Conservation (phyloP, 2,888 invertebrate genomes). For the Caenorhabditis becei region DNA sequence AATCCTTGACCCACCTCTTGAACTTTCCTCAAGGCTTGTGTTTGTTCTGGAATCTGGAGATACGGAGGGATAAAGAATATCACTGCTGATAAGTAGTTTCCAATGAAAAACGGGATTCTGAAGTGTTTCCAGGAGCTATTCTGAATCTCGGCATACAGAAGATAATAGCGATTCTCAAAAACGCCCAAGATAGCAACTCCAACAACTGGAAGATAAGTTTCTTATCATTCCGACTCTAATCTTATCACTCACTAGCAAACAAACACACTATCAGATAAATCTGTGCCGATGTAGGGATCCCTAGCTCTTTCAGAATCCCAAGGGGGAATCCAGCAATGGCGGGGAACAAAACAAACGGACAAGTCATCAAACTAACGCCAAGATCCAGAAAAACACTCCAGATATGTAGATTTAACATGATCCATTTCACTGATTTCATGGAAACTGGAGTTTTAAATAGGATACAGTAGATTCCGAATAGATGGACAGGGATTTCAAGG, state of each 20-base stretch:
- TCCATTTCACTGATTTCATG: constrained; percentile 38
- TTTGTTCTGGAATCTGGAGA: not conserved
- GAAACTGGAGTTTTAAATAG: constrained; percentile 17
- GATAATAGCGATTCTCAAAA: constrained; percentile 3
- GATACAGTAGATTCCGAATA: constrained; percentile 26
- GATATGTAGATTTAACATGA: constrained; percentile 21
- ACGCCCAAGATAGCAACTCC: not conserved
- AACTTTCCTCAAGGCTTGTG: not conserved
- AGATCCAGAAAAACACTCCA: constrained; percentile 27
- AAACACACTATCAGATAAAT: not conserved
- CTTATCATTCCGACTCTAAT: not conserved
- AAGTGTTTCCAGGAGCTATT: not conserved
- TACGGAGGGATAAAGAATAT: not conserved
- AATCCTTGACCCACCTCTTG: not conserved
- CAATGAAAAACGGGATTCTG: not conserved
- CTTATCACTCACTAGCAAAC: constrained; percentile 1
- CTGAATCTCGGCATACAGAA: not conserved
- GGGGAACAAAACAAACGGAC: constrained; percentile 20
- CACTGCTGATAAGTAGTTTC: not conserved
- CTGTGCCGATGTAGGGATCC: not conserved
- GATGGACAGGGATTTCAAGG: constrained; percentile 14
- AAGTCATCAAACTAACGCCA: not conserved
- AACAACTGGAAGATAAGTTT: not conserved
- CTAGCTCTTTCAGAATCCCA: not conserved
- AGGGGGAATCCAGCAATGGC: constrained; percentile 2